Conservation (phyloP, 2,888 invertebrate genomes). For the Chrysolina haemoptera region DNA sequence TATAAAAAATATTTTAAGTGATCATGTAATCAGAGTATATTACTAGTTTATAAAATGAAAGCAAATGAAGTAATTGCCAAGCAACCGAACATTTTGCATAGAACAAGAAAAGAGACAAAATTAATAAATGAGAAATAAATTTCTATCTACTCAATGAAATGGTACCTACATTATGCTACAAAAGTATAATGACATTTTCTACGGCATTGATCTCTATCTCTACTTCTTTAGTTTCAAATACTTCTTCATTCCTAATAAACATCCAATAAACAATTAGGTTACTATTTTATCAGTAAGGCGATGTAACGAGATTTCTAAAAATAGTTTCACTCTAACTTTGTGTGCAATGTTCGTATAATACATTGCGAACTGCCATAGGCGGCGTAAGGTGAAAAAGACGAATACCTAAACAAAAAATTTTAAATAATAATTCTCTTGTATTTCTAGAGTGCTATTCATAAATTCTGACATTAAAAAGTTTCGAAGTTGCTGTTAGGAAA, state of each 20-base stretch:
- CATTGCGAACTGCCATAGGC: conserved; percentile 1
- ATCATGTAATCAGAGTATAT: conserved; percentile 26
- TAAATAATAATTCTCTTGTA: neutral
- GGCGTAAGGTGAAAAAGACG: neutral
- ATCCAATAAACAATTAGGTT: conserved; percentile 16
- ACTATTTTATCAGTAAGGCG: conserved; percentile 1
- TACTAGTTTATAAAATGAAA: neutral
- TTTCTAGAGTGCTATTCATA: neutral
- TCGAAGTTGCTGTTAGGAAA: too few relatives aligned
- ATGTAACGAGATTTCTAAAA: conserved; percentile 49
- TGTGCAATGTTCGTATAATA: conserved; percentile 50
- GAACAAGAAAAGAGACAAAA: too few relatives aligned
- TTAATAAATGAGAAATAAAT: too few relatives aligned
- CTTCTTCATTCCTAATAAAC: neutral
- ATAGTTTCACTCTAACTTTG: conserved; percentile 47
- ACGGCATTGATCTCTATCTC: too few relatives aligned
- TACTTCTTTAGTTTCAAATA: neutral
- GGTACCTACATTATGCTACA: too few relatives aligned
- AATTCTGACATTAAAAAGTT: too few relatives aligned
- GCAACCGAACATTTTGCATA: too few relatives aligned
- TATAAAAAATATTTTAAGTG: conserved; percentile 12
- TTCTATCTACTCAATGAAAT: too few relatives aligned
- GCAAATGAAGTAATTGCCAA: too few relatives aligned
- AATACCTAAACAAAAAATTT: neutral
- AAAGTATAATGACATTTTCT: too few relatives aligned